Evolutionary conservation across 1,140 invertebrate genomes (phyloP).

Genomic region (Zaprionus lachaisei): DNA sequence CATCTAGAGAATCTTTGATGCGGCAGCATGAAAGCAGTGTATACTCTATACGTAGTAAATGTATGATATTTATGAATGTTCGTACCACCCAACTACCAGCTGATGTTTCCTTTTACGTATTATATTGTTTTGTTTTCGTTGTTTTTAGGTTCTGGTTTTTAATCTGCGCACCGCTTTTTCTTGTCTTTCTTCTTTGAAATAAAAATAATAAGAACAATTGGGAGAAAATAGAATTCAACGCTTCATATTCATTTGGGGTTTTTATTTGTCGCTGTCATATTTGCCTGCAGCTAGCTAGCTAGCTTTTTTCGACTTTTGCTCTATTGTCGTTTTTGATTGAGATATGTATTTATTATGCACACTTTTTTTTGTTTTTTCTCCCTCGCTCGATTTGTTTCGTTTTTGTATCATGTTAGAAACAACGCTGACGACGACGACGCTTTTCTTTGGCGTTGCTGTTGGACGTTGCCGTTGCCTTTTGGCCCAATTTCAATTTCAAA

Average conservation of each 20-base stretch:
- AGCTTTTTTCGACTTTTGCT: constrained; percentile 48
- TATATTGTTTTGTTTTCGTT: constrained; percentile 23
- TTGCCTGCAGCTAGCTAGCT: constrained; percentile 57
- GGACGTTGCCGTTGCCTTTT: constrained; percentile 55
- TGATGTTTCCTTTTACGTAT: constrained; percentile 39
- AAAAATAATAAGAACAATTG: constrained; percentile 32
- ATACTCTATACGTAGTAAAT: constrained; percentile 38
- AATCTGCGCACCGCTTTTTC: constrained; percentile 67
- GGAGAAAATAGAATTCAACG: constrained; percentile 42
- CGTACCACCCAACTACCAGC: constrained; percentile 2
- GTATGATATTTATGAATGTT: constrained; percentile 7
- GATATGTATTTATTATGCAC: constrained; percentile 78
- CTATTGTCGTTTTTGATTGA: constrained; percentile 75
- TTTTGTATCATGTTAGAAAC: constrained; percentile 20
- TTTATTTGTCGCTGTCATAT: constrained; percentile 71
- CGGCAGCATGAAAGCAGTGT: constrained; percentile 73
- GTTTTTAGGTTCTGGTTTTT: constrained; percentile 73
- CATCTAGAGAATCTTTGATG: constrained; percentile 78
- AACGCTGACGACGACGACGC: constrained; percentile 16
- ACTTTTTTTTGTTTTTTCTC: constrained; percentile 38
- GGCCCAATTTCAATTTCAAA: constrained; percentile 79
- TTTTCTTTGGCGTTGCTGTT: constrained; percentile 13
- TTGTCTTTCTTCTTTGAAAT: constrained; percentile 65
- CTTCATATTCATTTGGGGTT: constrained; percentile 73
- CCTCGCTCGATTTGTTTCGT: not conserved